phyloP scores from a whole-genome alignment of 2,888 invertebrate species.

The Portevinia maculata region DNA sequence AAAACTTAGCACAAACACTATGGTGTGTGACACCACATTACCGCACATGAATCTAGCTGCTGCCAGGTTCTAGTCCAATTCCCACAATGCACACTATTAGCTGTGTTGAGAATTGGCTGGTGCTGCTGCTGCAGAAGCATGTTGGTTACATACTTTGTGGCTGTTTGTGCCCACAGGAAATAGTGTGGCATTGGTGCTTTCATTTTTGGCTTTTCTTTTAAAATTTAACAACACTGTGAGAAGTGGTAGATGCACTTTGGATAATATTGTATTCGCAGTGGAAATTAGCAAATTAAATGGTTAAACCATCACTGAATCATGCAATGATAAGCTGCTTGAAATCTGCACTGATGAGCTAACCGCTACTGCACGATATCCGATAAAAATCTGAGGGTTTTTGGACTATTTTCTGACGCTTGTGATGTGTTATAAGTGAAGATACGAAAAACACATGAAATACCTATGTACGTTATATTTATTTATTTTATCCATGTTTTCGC shows the following conservation, averaged over 20 bases:
- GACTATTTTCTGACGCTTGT: too few species aligned
- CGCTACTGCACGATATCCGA: too few species aligned
- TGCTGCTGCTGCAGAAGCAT: constrained; percentile 54
- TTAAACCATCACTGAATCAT: background rate
- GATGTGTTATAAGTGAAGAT: too few species aligned
- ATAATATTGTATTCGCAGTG: background rate
- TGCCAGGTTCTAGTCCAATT: constrained; percentile 73
- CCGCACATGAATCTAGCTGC: constrained; percentile 72
- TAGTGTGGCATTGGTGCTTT: constrained; percentile 3
- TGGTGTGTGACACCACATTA: constrained; percentile 74
- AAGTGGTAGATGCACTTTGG: background rate
- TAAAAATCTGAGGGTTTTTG: too few species aligned
- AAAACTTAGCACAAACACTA: constrained; percentile 73
- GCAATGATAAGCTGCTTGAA: background rate
- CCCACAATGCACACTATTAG: constrained; percentile 71
- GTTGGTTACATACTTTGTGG: constrained; percentile 70
- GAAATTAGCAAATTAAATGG: background rate
- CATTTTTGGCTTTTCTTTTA: constrained; percentile 1
- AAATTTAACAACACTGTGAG: background rate
- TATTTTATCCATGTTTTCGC: too few species aligned
- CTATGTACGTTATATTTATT: too few species aligned
- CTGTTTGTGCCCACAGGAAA: constrained; percentile 18
- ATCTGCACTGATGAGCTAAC: too few species aligned
- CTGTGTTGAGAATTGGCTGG: constrained; percentile 54
- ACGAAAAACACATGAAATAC: too few species aligned